Conservation (phyloP, 2,888 invertebrate genomes). For the Perithous albicinctus region DNA sequence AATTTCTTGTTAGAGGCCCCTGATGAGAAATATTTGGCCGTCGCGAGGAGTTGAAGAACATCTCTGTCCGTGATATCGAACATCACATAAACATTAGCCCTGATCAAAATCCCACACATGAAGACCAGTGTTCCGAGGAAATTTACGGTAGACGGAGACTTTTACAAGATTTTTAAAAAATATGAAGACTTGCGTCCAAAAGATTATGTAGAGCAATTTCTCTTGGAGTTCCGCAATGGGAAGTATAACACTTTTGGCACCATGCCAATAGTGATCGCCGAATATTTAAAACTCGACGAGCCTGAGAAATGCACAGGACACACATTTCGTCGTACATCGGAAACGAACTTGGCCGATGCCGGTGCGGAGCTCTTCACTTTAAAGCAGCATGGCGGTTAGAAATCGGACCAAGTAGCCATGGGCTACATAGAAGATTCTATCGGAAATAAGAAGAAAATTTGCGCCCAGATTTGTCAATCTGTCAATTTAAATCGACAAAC, state of each 20-base stretch:
- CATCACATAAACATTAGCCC: conserved; percentile 23
- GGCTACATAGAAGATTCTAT: conserved; percentile 69
- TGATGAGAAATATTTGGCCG: not conserved
- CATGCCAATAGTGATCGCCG: conserved; percentile 65
- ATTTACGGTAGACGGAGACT: conserved; percentile 50
- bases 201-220: conserved; percentile 33
- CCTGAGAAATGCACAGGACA: conserved; percentile 69
- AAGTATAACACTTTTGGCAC: conserved; percentile 67
- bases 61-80: conserved; percentile 38
- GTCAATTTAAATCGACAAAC: conserved; percentile 21
- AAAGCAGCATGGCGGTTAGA: conserved; percentile 69
- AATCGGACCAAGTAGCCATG: conserved; percentile 68
- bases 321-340: conserved; percentile 69
- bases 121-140: conserved; percentile 26
- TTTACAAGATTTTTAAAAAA: conserved; percentile 38
- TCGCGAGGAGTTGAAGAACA: conserved; percentile 35
- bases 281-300: conserved; percentile 60
- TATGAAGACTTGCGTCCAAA: conserved; percentile 43
- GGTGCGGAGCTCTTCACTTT: conserved; percentile 68
- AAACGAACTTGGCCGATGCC: conserved; percentile 64
- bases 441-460: conserved; percentile 67
- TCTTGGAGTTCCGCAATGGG: conserved; percentile 33
- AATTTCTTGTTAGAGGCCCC: not conserved
- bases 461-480: conserved; percentile 46
- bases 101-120: conserved; percentile 42